phyloP scores from a whole-genome alignment of 2,888 invertebrate species.

The Ochropleura leucogaster region DNA sequence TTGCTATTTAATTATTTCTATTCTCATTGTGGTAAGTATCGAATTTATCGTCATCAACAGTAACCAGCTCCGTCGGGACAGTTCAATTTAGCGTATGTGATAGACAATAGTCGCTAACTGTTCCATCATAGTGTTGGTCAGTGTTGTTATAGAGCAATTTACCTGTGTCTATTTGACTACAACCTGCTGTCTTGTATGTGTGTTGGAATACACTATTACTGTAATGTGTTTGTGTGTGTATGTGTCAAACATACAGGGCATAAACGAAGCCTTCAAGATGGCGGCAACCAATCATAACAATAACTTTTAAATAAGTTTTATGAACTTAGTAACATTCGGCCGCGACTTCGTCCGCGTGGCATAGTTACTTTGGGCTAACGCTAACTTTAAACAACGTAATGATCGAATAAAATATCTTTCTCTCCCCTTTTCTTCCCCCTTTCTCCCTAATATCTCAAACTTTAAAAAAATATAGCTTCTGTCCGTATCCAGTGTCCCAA shows the following conservation, averaged over 20 bases:
- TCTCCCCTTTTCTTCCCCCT: too few species aligned
- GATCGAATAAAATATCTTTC: too few species aligned
- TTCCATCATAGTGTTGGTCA: conserved; percentile 73
- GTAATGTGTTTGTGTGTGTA: background rate
- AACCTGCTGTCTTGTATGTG: conserved; percentile 47
- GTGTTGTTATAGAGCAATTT: conserved; percentile 67
- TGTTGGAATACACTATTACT: conserved; percentile 32
- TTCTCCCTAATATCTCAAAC: too few species aligned
- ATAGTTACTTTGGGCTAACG: too few species aligned
- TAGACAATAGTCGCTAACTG: conserved; percentile 77
- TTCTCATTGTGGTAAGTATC: conserved; percentile 5
- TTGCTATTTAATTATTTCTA: too few species aligned
- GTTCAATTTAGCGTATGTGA: conserved; percentile 79
- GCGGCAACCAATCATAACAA: too few species aligned
- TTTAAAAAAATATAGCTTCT: too few species aligned
- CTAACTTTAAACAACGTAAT: too few species aligned
- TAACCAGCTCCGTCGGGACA: conserved; percentile 62
- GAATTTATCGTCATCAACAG: conserved; percentile 42
- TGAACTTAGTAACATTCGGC: too few species aligned
- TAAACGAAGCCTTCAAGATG: background rate
- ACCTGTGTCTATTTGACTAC: conserved; percentile 61
- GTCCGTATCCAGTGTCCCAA: too few species aligned
- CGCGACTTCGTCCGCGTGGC: too few species aligned
- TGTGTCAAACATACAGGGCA: background rate
- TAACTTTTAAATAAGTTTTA: too few species aligned